Evolutionary conservation across 2,888 invertebrate species (phyloP).

Genomic region (Caenorhabditis sp.): DNA sequence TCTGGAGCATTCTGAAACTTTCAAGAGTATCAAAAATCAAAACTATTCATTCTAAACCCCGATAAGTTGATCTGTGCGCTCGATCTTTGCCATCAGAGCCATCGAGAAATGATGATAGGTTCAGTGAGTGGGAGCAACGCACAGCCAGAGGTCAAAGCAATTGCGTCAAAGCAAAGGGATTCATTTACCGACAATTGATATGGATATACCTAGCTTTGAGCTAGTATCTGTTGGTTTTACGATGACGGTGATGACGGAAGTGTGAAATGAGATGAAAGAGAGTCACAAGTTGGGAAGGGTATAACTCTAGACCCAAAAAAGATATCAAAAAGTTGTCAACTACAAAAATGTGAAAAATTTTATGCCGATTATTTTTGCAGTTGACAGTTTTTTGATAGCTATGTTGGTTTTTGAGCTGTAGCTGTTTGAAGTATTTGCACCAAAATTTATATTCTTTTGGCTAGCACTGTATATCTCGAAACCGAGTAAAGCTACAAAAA

Average conservation of each 20-base stretch:
- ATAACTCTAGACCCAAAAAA: too few species aligned
- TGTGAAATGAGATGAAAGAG: too few species aligned
- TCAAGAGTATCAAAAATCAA: not conserved
- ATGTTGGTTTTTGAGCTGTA: not conserved
- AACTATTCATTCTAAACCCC: not conserved
- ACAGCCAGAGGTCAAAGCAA: slow-evolving; percentile 12
- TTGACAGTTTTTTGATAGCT: not conserved
- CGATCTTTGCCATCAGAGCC: slow-evolving; percentile 5
- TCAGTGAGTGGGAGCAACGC: not conserved
- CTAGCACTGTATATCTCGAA: too few species aligned
- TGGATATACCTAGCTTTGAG: not conserved
- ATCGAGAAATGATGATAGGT: not conserved
- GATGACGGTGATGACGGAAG: too few species aligned
- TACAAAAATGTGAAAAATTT: not conserved
- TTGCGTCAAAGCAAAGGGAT: slow-evolving; percentile 24
- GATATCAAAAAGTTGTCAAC: too few species aligned
- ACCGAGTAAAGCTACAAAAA: too few species aligned
- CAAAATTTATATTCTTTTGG: too few species aligned
- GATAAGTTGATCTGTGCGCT: slow-evolving; percentile 26
- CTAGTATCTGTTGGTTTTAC: slow-evolving; percentile 18
- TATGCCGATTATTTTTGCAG: too few species aligned
- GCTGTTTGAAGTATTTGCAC: not conserved
- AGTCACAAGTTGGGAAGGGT: not conserved
- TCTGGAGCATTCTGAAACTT: not conserved
- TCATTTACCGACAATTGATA: not conserved